A percentile compares a stretch with the other conserved stretches of the same genome.
Conservation (phyloP, 92 coral and sea anemone species). For the Scolanthus callimorphus region DNA sequence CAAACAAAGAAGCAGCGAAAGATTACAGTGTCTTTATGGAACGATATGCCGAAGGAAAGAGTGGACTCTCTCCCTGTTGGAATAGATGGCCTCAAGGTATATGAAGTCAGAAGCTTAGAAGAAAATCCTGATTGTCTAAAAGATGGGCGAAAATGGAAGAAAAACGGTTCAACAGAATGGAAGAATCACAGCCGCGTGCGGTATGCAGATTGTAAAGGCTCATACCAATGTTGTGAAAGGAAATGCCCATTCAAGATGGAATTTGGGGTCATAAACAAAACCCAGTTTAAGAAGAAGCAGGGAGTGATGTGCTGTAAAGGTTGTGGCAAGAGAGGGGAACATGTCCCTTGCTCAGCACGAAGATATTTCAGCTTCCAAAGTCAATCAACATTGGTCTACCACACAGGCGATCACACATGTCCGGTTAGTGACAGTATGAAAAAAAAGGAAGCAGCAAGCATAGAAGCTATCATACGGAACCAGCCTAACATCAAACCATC, state of each 20-base stretch:
- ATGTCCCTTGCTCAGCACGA: neutral
- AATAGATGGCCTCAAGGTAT: constrained; percentile 31
- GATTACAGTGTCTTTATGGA: constrained; percentile 2
- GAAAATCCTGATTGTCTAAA: too few species aligned
- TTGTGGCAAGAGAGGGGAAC: too few species aligned
- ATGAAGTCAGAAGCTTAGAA: too few species aligned
- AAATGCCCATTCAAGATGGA: too few species aligned
- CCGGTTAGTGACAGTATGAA: constrained; percentile 45
- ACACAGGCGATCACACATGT: constrained; percentile 53
- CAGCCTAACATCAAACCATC: too few species aligned
- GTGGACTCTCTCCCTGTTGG: constrained; percentile 28
- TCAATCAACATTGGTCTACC: constrained; percentile 28
- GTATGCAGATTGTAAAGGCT: constrained; percentile 43
- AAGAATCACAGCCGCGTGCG: constrained; percentile 34
- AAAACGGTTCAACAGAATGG: constrained; percentile 37
- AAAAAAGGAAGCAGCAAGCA: too few species aligned
- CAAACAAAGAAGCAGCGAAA: constrained; percentile 26
- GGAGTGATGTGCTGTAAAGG: too few species aligned
- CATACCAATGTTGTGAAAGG: too few species aligned
- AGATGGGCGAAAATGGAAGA: too few species aligned
- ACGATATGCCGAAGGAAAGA: neutral
- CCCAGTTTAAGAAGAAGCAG: constrained; percentile 19
- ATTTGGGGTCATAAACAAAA: constrained; percentile 31
- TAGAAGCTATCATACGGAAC: too few species aligned
- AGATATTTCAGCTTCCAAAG: constrained; percentile 1